phyloP scores from a whole-genome alignment of 2,888 invertebrate species.

The Mechanitis mazaeus region DNA sequence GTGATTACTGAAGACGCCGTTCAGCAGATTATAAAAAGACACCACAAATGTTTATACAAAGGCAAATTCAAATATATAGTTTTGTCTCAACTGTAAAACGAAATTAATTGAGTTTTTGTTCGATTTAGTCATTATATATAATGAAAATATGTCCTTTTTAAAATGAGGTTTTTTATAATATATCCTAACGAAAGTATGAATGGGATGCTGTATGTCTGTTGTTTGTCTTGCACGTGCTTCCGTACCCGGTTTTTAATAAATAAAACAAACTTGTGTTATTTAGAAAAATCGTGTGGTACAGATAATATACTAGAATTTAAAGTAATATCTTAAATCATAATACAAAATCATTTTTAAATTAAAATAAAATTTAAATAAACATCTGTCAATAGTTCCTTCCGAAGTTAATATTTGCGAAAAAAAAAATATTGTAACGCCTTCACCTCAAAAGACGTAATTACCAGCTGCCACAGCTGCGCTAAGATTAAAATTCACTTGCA shows the following conservation, averaged over 20 bases:
- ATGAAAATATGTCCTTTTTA: no score
- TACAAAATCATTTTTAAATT: not conserved
- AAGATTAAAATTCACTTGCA: constrained; percentile 29
- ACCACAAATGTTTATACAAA: no score
- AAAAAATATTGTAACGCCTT: constrained; percentile 32
- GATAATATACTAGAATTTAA: not conserved
- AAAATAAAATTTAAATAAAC: constrained; percentile 11
- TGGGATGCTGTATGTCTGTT: constrained; percentile 16
- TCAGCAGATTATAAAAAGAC: no score
- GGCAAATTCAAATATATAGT: no score
- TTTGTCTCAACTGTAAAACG: no score
- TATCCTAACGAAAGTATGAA: constrained; percentile 23
- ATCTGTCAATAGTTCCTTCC: constrained; percentile 36
- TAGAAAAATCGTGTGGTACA: not conserved
- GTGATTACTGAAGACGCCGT: no score
- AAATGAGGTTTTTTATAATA: not conserved
- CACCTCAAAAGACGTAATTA: constrained; percentile 31
- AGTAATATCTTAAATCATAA: not conserved
- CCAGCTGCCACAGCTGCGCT: constrained; percentile 41
- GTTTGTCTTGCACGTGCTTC: constrained; percentile 34
- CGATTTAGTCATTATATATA: no score
- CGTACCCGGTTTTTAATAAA: constrained; percentile 29
- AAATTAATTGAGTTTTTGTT: no score
- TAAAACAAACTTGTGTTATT: not conserved
- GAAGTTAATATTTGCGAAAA: constrained; percentile 38